Percentiles rank a stretch among this genome's conserved stretches.
These are phyloP conservation scores for Coracopsis vasa DNA, from an alignment of 2,113 vertebrate genomes.

Conservation along the genomic window DNA sequence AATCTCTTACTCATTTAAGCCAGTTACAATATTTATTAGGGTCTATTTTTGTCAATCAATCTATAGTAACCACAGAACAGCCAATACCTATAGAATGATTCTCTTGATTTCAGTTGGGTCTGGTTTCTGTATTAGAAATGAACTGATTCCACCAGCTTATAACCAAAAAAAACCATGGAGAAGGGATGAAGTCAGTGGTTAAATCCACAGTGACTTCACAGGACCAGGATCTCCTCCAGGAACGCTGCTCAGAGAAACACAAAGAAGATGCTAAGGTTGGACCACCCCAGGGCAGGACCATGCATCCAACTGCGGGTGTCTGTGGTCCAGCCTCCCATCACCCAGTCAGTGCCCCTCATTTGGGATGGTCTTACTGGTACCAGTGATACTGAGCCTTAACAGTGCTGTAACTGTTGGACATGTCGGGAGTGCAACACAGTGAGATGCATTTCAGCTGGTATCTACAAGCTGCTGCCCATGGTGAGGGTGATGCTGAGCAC, in stretches of 20 bases:
- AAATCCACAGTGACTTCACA: background rate
- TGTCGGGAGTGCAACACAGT: fast-evolving
- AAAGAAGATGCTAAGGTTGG: background rate
- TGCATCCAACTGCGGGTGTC: fast-evolving
- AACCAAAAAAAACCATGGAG: background rate
- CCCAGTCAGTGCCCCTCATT: background rate
- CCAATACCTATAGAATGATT: background rate
- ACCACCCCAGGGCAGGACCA: background rate
- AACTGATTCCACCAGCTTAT: background rate
- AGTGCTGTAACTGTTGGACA: fast-evolving
- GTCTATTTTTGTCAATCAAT: background rate
- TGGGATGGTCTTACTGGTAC: background rate
- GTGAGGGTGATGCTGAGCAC: background rate
- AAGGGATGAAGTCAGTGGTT: background rate
- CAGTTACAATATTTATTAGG: background rate
- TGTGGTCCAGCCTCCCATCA: fast-evolving
- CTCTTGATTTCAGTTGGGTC: fast-evolving
- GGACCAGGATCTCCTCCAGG: background rate
- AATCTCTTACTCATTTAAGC: background rate
- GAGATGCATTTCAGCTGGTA: fast-evolving
- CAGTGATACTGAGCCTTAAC: fast-evolving
- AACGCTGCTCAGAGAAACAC: background rate
- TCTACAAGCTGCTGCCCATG: fast-evolving
- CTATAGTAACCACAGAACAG: background rate
- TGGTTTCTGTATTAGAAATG: background rate